Base-by-base conservation (phyloP, 2,797 vertebrate genomes). In the Pangasius larnaudii region DNA sequence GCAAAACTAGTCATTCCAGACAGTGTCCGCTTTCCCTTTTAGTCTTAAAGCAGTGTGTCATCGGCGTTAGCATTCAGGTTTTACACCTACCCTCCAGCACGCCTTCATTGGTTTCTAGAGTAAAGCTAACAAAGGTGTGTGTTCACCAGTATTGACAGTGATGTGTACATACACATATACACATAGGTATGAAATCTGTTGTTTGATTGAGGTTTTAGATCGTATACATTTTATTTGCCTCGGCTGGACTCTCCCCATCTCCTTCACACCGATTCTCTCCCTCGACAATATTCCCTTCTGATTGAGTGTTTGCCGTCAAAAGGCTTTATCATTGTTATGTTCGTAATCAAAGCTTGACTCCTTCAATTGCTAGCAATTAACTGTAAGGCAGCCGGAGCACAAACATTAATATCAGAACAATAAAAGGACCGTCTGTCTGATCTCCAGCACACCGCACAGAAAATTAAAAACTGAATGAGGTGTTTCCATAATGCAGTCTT, bases 371-470 rank as follows among this genome's bases (percentile, higher is more conserved):
- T 85, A 90, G 90, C 93, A 93, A 94, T 94, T 92, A 95, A 94
- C 94, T 86, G 88, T 87, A 82, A 90, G 75, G 86, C 92, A 93
- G 92, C 90, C 93, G 91, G 93, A 92, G 95, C 92, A 94, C 94
- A 94, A 94, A 93, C 94, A 95, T 95, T 95, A 96, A 97, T 96
- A 97, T 97, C 95, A 96, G 96, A 96, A 95, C 92, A 94, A 94
- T 94, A 92, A 92, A 93, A 96, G 94, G 92, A 90, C 94, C 94
- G 78, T 94, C 93, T 90, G 89, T 91, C 90, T 92, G 92, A 94
- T 93, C 93, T 85, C 83, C 46, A 63, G 69, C 18, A n/a, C 82
- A 77, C 93, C 86, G 89, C 91, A 92, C 86, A 92, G 94, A 93
- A 96, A 96, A 96, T 95, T 94, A 94, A 94, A 94, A 94, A 95